Conservation (phyloP, 2,113 vertebrate species). For the Panthera uncia region DNA sequence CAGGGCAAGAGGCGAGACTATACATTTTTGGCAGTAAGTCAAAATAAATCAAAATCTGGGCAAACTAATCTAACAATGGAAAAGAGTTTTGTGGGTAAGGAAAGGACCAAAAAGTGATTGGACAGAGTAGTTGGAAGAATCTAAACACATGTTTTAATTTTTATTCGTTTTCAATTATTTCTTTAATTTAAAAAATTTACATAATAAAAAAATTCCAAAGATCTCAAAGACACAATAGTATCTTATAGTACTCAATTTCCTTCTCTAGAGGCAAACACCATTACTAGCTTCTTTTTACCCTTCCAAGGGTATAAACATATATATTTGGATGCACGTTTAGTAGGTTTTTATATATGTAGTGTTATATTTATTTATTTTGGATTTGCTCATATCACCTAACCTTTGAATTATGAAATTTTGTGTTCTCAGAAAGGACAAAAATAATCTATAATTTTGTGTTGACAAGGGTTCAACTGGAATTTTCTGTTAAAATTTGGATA, state of each 20-base stretch:
- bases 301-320: neutral
- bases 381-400: neutral
- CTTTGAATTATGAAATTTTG: neutral
- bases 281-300: neutral
- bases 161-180: neutral
- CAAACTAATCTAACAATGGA: neutral
- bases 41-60: conserved; percentile 3
- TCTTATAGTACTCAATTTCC: no score
- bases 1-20: neutral
- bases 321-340: neutral
- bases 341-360: neutral
- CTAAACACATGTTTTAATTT: neutral
- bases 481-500: neutral
- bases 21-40: neutral
- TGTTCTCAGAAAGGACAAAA: neutral
- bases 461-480: neutral
- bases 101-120: neutral
- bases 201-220: neutral
- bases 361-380: neutral
- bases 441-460: neutral
- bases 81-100: neutral
- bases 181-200: neutral
- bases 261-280: neutral
- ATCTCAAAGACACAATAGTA: neutral
- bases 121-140: neutral